Evolutionary conservation across 2,797 vertebrate genomes (phyloP).

Genomic region (Centroberyx gerrardi): DNA sequence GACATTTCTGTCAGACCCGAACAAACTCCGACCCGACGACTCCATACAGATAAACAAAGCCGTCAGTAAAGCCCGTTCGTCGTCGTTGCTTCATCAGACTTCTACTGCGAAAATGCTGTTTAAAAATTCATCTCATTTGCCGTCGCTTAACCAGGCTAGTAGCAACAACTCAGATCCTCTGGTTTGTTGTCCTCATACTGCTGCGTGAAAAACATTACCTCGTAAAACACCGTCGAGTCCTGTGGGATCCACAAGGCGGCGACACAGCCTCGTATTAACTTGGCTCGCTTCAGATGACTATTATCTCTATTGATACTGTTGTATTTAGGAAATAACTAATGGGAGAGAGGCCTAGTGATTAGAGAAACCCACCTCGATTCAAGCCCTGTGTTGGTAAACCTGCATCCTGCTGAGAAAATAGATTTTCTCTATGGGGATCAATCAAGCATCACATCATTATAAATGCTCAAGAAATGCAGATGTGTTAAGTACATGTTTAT

Average conservation of each 20-base stretch:
- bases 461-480: neutral
- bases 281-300: neutral
- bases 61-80: neutral
- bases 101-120: neutral
- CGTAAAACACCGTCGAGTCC: conserved; percentile 16
- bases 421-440: too few species aligned
- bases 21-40: conserved; percentile 59
- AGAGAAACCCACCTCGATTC: too few species aligned
- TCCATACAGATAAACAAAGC: conserved; percentile 46
- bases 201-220: conserved; percentile 67
- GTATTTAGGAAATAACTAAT: too few species aligned
- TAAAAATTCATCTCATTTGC: conserved; percentile 2
- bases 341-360: too few species aligned
- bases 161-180: conserved; percentile 42
- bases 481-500: neutral
- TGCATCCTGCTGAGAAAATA: too few species aligned
- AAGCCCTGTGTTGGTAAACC: too few species aligned
- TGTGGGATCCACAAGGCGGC: conserved; percentile 50
- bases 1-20: neutral
- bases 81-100: neutral
- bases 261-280: conserved; percentile 24
- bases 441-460: neutral
- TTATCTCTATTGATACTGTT: neutral
- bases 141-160: conserved; percentile 17
- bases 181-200: conserved; percentile 55